Evolutionary conservation across 2,888 invertebrate genomes (phyloP).

Genomic region (Trimorus sp.): DNA sequence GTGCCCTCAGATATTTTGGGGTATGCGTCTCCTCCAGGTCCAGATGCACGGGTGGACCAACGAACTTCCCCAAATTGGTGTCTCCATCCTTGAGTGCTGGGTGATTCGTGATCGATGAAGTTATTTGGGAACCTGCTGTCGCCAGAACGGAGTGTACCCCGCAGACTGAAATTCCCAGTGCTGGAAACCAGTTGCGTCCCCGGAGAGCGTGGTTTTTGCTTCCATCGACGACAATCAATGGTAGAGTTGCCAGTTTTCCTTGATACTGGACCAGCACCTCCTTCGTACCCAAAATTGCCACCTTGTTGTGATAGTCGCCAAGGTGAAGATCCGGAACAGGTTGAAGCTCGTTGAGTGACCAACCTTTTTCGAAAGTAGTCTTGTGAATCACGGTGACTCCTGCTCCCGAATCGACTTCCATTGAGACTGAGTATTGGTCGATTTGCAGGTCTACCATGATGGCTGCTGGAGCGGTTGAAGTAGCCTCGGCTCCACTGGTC

Average conservation of each 20-base stretch:
- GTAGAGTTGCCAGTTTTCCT: not conserved
- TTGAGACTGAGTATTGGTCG: not conserved
- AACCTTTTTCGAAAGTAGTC: not conserved
- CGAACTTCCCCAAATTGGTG: too few species aligned
- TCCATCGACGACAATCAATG: not conserved
- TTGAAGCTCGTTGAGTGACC: not conserved
- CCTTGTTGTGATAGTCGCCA: not conserved
- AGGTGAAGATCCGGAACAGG: not conserved
- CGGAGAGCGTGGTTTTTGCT: not conserved
- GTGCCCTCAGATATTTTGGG: not conserved
- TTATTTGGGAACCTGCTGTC: too few species aligned
- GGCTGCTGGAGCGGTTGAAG: not conserved
- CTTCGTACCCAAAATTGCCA: not conserved
- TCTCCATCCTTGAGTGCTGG: not conserved
- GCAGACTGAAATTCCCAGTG: too few species aligned
- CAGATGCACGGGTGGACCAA: too few species aligned
- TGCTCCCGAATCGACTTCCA: too few species aligned
- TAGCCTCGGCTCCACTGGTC: not conserved
- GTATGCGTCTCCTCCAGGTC: not conserved
- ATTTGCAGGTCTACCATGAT: not conserved
- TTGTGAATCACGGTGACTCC: too few species aligned
- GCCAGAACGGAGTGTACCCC: not conserved
- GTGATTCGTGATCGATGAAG: too few species aligned
- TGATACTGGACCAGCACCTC: not conserved
- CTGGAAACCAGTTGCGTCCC: conserved; percentile 2